Evolutionary conservation across 2,888 invertebrate species (phyloP), one percentile per base, ranked within the genome.

Genomic region (Rutpela maculata): DNA sequence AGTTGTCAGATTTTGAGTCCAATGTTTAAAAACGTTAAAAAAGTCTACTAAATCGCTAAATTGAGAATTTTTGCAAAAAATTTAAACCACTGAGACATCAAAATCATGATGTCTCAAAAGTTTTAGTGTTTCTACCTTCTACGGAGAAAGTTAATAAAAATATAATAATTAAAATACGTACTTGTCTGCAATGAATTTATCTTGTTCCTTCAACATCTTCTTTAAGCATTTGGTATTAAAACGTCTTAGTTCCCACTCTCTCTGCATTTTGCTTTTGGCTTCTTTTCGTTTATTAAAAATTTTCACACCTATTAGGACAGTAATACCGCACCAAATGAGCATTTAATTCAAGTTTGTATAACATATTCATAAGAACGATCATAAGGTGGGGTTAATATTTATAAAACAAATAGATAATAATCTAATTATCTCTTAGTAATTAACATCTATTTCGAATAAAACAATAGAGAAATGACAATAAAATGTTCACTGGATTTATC

Each of bases 391-490:
- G 59, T 1, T 59, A 19, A 19, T 59, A 22, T 59, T 59, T 59
- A 59, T 59, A 59, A 18, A 59, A 59, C 59, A 59, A 59, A 59
- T 50, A n/a, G n/a, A 4, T 50, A 15, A 50, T n/a, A 50, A 50
- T 19, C 59, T 57, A 18, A 22, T 50, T 59, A 59, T 59, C 59
- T 59, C 19, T 59, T 22, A 22, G 19, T 19, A 59, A 59, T 59
- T 59, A 59, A 59, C 22, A 19, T 5, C 2, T 18, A 9, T 19
- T 57, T 57, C 19, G 17, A 59, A 22, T 22, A 59, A 59, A 6
- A 22, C 22, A 59, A 22, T 18, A 19, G 19, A 11, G 59, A 59
- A 59, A 59, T 59, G 59, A 59, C 59, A 22, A 12, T 18, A 59
- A 22, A 59, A 59, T 59, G 4, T 59, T 59, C 50, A 12, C 5